Evolutionary conservation across 2,113 vertebrate species (phyloP), one percentile per base, ranked within the genome.

Genomic region (Asarcornis scutulata): DNA sequence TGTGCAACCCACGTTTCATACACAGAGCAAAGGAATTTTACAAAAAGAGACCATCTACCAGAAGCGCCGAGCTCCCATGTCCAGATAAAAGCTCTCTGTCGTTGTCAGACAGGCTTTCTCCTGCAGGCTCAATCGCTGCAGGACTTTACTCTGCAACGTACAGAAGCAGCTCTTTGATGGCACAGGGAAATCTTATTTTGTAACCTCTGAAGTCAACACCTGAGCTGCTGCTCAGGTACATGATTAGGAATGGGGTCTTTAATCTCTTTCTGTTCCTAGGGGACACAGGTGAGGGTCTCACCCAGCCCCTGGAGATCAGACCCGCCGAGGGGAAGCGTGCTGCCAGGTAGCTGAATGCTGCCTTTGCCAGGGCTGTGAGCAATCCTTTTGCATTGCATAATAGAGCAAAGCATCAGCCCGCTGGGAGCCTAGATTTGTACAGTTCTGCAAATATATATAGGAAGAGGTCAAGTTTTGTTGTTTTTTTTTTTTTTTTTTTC

Each of bases 341-440:
- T 89, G 7, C 56, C 29, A 18, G 62, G 34, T 53, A 59, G 52
- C 62, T 36, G 52, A 14, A 4, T 8, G 3, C 56, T 58, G 56
- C 83, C 58, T 69, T 77, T 78, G 52, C 36, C 1, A 1, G 42
- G 20, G 36, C 13, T 84, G 23, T 34, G 40, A 92, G 53, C 34
- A 52, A 69, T 58, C 1, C 0, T 50, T 48, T 69, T 60, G 42
- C 72, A 56, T 93, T 93, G 90, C 77, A 4, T 73, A 92, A 94
- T 31, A 60, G 9, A 94, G 74, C 40, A 27, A 80, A 60, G 48
- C 27, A 1, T 44, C 74, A 86, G 76, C 53, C 83, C 2, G 1
- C 83, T 92, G 76, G 74, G 73, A 92, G 83, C 93, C 60, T 78
- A 75, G 34, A 82, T 96, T 93, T 93, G 48, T 81, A 76, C 86